Base-by-base conservation (phyloP, 2,888 invertebrate species). In the Nomada goodeniana region DNA sequence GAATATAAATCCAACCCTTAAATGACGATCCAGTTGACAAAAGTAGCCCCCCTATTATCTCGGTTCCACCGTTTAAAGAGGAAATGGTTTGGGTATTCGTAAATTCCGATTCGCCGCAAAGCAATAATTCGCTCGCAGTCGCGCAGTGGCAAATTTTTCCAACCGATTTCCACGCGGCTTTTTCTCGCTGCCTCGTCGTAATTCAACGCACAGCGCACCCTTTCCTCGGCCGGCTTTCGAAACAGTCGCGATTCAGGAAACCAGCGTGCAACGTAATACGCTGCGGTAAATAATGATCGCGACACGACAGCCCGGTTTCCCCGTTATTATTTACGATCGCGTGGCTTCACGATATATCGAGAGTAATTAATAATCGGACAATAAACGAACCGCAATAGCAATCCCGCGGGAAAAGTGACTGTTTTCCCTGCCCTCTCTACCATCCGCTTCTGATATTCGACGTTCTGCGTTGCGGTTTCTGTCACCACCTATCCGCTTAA, bases 291-390 rank as follows among this genome's bases (percentile, higher is more conserved):
- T 87, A 87, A 87, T 76, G 86, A 83, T 87, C 71, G 76, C 76
- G 55, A 73, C 72, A 55, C 76, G 85, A 79, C 77, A 76, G 72
- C 50, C 59, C 73, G 60, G 60, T 53, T 67, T 13, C 69, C 53
- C 57, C 36, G 52, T 42, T 55, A 72, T 83, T 87, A 88, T 87
- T 86, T 87, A 87, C 68, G 83, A 75, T 78, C 71, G 59, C 63
- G 11, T 18, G 20, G 68, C 55, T 72, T 73, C 71, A 59, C 73
- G 81, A 86, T 84, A 76, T 81, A 85, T 87, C 79, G 75, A 47
- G 36, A 55, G 76, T 84, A 88, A 88, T 88, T 88, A 87, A 88
- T 88, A 89, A 88, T 83, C 80, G 80, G 78, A 82, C 83, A 86
- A 88, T 84, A 81, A 88, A 88, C 84, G 83, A 76, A 85, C 82